A percentile compares a stretch with the other conserved stretches of the same genome.
These are phyloP conservation scores for Thereuonema tuberculata DNA, from an alignment of 1,140 invertebrate species.

Conservation along the genomic window DNA sequence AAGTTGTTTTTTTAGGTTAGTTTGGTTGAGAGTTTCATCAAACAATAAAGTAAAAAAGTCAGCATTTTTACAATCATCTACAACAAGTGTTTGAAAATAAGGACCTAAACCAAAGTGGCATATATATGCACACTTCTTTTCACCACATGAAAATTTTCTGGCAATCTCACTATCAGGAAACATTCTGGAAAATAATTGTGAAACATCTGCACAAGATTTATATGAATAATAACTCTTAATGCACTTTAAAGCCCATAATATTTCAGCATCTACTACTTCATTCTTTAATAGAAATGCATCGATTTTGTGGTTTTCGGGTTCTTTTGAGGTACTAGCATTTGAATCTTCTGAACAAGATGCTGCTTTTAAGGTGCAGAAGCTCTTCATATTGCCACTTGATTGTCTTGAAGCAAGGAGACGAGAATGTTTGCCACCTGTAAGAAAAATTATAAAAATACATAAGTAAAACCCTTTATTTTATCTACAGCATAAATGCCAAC, in stretches of 20 bases:
- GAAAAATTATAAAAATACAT: neutral
- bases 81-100: neutral
- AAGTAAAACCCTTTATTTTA: neutral
- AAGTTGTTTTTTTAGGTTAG: neutral
- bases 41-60: neutral
- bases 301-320: neutral
- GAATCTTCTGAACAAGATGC: neutral
- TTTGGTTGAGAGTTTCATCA: neutral
- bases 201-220: neutral
- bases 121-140: slow-evolving; percentile 1
- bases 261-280: neutral
- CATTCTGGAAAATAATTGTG: neutral
- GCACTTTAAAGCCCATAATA: neutral
- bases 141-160: neutral
- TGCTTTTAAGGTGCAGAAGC: neutral
- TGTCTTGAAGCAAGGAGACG: neutral
- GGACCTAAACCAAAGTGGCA: neutral
- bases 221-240: neutral
- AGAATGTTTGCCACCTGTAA: neutral
- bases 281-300: neutral
- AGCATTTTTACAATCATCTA: neutral
- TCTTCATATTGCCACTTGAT: neutral
- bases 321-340: neutral
- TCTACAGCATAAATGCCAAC: neutral
- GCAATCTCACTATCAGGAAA: neutral